Conservation (phyloP, 2,113 vertebrate genomes). For the Hippocampus zosterae region DNA sequence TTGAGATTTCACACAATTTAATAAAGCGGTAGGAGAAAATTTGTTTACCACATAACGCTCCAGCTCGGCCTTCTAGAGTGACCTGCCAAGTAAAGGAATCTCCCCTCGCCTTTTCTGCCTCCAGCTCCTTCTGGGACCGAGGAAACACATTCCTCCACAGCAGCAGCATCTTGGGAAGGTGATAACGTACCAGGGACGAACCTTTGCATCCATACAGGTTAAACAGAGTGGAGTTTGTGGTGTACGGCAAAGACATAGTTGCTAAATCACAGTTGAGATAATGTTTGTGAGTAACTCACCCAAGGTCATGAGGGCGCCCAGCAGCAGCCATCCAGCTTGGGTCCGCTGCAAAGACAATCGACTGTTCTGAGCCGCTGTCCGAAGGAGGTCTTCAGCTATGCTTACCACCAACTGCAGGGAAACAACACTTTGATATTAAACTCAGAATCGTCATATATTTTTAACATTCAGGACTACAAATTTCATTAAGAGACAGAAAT, state of each 20-base stretch:
- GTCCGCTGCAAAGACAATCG: slow-evolving; percentile 93
- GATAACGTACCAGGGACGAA: slow-evolving; percentile 92
- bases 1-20: not conserved
- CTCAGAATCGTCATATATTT: not conserved
- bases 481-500: not conserved
- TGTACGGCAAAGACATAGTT: not conserved
- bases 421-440: not conserved
- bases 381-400: slow-evolving; percentile 93
- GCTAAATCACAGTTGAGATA: not conserved
- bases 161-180: slow-evolving; percentile 96
- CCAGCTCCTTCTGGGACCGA: slow-evolving; percentile 93
- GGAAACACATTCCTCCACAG: slow-evolving; percentile 97
- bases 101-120: slow-evolving; percentile 94
- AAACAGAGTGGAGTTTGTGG: not conserved
- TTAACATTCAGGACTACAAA: not conserved
- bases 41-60: slow-evolving; percentile 91
- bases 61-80: slow-evolving; percentile 92
- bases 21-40: not conserved
- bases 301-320: slow-evolving; percentile 97
- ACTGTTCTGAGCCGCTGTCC: slow-evolving; percentile 94
- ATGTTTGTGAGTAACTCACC: slow-evolving; percentile 64
- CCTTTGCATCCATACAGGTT: slow-evolving; percentile 64
- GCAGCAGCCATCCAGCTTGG: slow-evolving; percentile 95
- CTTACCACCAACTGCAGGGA: slow-evolving; percentile 89
- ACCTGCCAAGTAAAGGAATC: slow-evolving; percentile 99